Evolutionary conservation across 2,113 vertebrate genomes (phyloP).

Genomic region (Noturus placidus): DNA sequence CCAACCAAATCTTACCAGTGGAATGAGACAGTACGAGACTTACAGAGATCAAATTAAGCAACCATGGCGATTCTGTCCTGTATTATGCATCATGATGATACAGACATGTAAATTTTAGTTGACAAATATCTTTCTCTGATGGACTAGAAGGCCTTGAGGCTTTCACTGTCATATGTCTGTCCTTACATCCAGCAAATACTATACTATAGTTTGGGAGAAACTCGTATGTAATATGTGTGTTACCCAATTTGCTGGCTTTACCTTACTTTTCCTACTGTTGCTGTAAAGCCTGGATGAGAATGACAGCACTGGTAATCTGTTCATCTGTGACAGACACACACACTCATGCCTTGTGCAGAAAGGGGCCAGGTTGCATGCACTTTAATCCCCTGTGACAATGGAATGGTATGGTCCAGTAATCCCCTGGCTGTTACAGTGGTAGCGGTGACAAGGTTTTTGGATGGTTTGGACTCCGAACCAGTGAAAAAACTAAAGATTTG

Average conservation of each 20-base stretch:
- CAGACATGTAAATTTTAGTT: background rate
- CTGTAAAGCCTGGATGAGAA: conserved; percentile 65
- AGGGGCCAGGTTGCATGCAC: conserved; percentile 77
- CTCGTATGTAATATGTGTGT: background rate
- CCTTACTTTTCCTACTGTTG: conserved; percentile 30
- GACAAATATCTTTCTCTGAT: background rate
- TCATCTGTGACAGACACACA: conserved; percentile 65
- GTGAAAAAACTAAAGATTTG: conserved; percentile 65
- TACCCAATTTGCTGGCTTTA: conserved; percentile 17
- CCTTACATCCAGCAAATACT: background rate
- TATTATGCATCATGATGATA: background rate
- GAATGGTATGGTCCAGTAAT: conserved; percentile 88
- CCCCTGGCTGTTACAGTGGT: conserved; percentile 84
- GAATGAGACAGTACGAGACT: background rate
- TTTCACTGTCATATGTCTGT: background rate
- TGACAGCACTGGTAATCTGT: conserved; percentile 72
- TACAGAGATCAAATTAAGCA: background rate
- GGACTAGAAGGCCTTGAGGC: background rate
- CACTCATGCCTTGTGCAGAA: conserved; percentile 64
- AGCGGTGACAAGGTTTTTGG: conserved; percentile 81
- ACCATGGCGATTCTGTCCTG: background rate
- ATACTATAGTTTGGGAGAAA: too few species aligned
- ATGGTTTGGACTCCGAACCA: conserved; percentile 69
- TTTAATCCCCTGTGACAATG: conserved; percentile 80
- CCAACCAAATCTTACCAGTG: background rate